Evolutionary conservation across 2,888 invertebrate genomes (phyloP), one percentile per base, ranked within the genome.

Genomic region (Lasioglossum marginatum): DNA sequence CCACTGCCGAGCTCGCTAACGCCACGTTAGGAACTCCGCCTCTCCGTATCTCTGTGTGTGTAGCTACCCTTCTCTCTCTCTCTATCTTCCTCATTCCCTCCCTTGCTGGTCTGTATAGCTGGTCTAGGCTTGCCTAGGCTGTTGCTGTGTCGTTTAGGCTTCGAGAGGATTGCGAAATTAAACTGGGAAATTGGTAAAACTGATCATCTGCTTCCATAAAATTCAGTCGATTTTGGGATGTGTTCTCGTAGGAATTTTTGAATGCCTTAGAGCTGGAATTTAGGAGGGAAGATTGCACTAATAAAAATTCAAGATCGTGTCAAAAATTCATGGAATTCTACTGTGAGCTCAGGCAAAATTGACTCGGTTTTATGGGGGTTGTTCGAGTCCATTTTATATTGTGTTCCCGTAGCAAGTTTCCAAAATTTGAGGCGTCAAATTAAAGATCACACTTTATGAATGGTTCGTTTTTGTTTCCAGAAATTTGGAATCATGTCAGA

Each of bases 11-110:
- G 45, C 82, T 85, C 79, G 81, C 88, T 88, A 90, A 60, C 60
- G 60, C 79, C 80, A 82, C 90, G 89, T 85, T 89, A 85, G 82
- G 71, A 82, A 72, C 85, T 77, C 81, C 78, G 60, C 63, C 86
- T 78, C 63, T 76, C 31, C 72, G 63, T 37, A 5, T 68, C 40
- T 45, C 66, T 75, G 31, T 43, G 31, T 71, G 31, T 71, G 40
- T 43, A 4, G 10, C 76, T 70, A 2, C 16, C 68, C n/a, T 19
- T 73, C 43, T 19, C 57, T 77, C 76, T 48, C 31, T 45, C 6
- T 14, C 34, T n/a, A n/a, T 78, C 37, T 34, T 27, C 63, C 68
- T 40, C 10, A 1, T 31, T 48, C 34, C 10, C 37, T 37, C 34
- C 40, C 66, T 34, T 23, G 34, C 10, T 48, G 3, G 3, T 1